These are phyloP conservation scores for Apamea crenata DNA, from an alignment of 2,888 invertebrate species.

Conservation along the genomic window DNA sequence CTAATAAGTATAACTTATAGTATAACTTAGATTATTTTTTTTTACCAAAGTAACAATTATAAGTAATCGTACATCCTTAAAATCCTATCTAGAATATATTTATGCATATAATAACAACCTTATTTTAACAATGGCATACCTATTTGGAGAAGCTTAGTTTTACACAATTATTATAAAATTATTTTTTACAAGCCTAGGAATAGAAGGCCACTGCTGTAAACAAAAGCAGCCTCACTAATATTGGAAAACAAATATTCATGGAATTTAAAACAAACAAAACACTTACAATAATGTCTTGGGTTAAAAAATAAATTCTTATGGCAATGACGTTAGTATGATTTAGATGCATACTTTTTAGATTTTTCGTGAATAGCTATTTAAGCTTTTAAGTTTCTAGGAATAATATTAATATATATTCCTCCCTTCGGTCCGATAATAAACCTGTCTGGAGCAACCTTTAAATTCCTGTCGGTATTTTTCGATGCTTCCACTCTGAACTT, in stretches of 20 bases:
- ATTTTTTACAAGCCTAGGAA: neutral
- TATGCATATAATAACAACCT: neutral
- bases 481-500: constrained; percentile 72
- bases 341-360: neutral
- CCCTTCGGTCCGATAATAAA: constrained; percentile 55
- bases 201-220: neutral
- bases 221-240: neutral
- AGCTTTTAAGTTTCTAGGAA: constrained; percentile 47
- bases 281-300: neutral
- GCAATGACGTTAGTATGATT: neutral
- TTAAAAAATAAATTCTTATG: neutral
- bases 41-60: neutral
- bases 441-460: constrained; percentile 52
- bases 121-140: neutral
- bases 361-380: neutral
- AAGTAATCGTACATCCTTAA: neutral
- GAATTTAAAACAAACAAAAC: neutral
- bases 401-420: constrained; percentile 61
- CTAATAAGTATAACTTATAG: too few species aligned
- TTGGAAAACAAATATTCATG: neutral
- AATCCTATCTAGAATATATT: neutral
- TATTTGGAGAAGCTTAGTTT: neutral
- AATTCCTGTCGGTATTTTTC: constrained; percentile 62
- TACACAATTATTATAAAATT: neutral
- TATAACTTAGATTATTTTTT: neutral